These are phyloP conservation scores for Sphinx pinastri DNA, from an alignment of 2,888 invertebrate species.

Conservation along the genomic window DNA sequence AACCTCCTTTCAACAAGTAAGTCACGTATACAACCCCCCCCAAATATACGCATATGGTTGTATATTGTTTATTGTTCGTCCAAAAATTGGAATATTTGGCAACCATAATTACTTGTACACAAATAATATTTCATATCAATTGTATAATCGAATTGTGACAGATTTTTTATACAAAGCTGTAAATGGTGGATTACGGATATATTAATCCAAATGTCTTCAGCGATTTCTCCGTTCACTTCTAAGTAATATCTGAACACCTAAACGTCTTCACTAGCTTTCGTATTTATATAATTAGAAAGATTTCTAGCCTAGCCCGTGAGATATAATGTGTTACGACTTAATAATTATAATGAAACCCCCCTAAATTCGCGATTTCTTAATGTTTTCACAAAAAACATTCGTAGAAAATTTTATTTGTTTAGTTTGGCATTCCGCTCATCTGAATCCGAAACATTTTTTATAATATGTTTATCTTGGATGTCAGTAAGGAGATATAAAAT, in stretches of 20 bases:
- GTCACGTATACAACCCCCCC: no score
- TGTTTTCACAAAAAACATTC: slow-evolving; percentile 11
- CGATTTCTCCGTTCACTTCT: no score
- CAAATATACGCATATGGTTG: no score
- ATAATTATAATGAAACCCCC: not conserved
- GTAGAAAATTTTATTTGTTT: slow-evolving; percentile 26
- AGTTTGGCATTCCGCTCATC: slow-evolving; percentile 18
- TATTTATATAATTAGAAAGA: not conserved
- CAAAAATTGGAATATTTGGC: not conserved
- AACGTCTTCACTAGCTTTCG: no score
- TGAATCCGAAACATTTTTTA: slow-evolving; percentile 24
- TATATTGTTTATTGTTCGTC: no score
- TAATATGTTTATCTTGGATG: slow-evolving; percentile 27
- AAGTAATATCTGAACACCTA: no score
- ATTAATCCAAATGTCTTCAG: no score
- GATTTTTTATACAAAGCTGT: no score
- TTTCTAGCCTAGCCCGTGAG: not conserved
- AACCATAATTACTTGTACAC: not conserved
- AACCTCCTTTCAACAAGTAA: no score
- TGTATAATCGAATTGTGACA: no score
- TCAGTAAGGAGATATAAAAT: slow-evolving; percentile 22
- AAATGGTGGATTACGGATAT: no score
- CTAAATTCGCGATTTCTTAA: not conserved
- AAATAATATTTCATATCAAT: not conserved
- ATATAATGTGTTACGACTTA: not conserved